phyloP scores from a whole-genome alignment of 2,797 vertebrate species.

The Tenualosa ilisha region DNA sequence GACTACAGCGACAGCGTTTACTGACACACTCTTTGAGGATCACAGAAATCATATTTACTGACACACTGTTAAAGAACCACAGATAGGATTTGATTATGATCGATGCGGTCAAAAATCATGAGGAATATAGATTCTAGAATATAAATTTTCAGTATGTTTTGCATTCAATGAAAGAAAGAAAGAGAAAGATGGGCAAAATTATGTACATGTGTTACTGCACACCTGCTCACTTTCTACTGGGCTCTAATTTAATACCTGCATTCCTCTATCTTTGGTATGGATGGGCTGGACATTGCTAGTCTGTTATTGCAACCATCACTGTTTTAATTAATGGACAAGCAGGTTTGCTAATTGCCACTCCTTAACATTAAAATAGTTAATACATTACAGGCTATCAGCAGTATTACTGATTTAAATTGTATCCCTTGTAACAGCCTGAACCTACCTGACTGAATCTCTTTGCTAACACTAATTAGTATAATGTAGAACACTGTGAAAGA shows the following conservation, averaged over 20 bases:
- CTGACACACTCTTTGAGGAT: too few species aligned
- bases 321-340: background rate
- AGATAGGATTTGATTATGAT: too few species aligned
- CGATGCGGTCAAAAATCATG: too few species aligned
- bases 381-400: background rate
- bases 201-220: background rate
- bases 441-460: too few species aligned
- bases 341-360: background rate
- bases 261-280: background rate
- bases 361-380: background rate
- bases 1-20: background rate
- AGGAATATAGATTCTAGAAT: background rate
- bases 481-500: background rate
- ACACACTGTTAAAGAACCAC: too few species aligned
- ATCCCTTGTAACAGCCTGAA: too few species aligned
- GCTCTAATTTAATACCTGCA: background rate
- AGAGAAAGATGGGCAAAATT: background rate
- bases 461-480: background rate
- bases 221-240: background rate
- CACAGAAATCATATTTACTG: too few species aligned
- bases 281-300: background rate
- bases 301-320: background rate
- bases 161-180: background rate
- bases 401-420: background rate
- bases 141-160: background rate